These are phyloP conservation scores for Pollenia griseotomentosa DNA, from an alignment of 2,888 invertebrate species.

Conservation along the genomic window DNA sequence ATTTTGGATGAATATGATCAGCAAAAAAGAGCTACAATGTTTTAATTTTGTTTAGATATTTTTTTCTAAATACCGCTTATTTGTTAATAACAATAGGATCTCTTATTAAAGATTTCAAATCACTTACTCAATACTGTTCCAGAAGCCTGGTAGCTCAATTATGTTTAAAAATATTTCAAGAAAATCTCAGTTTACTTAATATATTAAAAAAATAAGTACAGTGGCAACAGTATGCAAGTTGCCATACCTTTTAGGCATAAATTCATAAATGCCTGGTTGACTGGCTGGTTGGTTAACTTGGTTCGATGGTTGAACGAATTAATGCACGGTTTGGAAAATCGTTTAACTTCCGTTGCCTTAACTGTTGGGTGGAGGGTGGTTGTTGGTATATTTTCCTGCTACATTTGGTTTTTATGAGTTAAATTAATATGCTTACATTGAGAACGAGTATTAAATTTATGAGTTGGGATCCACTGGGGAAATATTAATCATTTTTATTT, in stretches of 20 bases:
- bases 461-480: slow-evolving; percentile 72
- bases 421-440: slow-evolving; percentile 71
- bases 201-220: neutral
- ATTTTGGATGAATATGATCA: too few relatives aligned
- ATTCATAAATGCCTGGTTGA: slow-evolving; percentile 8
- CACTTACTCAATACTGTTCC: too few relatives aligned
- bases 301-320: neutral
- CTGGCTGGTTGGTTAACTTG: neutral
- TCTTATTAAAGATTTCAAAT: too few relatives aligned
- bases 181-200: neutral
- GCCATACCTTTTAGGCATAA: slow-evolving; percentile 9
- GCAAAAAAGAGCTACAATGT: too few relatives aligned
- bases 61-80: too few relatives aligned
- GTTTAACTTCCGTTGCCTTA: slow-evolving; percentile 1
- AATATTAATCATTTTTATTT: slow-evolving; percentile 75
- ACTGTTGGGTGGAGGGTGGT: neutral
- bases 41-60: too few relatives aligned
- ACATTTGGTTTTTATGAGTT: slow-evolving; percentile 68
- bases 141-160: too few relatives aligned
- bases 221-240: neutral
- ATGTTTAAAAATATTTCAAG: neutral
- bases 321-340: neutral
- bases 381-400: slow-evolving; percentile 18
- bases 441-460: slow-evolving; percentile 73
- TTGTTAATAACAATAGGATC: too few relatives aligned